Evolutionary conservation across 1,140 invertebrate genomes (phyloP), one percentile per base, ranked within the genome.

Genomic region (Bombus affinis): DNA sequence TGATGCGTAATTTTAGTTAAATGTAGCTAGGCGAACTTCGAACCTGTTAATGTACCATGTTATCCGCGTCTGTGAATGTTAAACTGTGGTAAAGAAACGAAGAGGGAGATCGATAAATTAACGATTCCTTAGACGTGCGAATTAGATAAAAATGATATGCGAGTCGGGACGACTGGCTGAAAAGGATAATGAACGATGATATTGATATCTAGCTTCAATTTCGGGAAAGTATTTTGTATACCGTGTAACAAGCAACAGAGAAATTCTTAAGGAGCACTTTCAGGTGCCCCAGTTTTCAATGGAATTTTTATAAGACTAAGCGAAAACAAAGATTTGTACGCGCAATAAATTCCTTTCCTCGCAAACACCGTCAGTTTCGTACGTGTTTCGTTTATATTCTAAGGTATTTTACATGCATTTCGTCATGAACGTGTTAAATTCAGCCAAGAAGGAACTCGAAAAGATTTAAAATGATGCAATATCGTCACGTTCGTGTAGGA

Each of bases 1-100:
- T 82, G 86, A 90, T 85, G 85, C 83, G 76, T 85, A 86, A 87
- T 78, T 90, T 92, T 92, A 85, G 85, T 86, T 89, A 88, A 89
- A 59, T 39, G 59, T 75, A 75, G 53, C 28, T 91, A 91, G 70
- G 62, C 35, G 74, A 81, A 57, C 22, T 47, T 68, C 77, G 83
- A 39, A 76, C 62, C 13, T 77, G 59, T 91, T 89, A 81, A 39
- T 77, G 28, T 86, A 76, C n/a, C 28, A 62, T 74, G 83, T 70
- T 32, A 80, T 15, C 37, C 62, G 47, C 59, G 44, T 81, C 12
- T 75, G 28, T 32, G 47, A 59, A 78, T 15, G 28, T 72, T 81
- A 35, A 76, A 32, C 18, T 66, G 15, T 10, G 37, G 37, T 78
- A 44, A 71, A 78, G 88, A 25, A n/a, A 12, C 22, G 32, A 90